Evolutionary conservation across 2,113 vertebrate species (phyloP), one percentile per base, ranked within the genome.

Genomic region (Anolis carolinensis): DNA sequence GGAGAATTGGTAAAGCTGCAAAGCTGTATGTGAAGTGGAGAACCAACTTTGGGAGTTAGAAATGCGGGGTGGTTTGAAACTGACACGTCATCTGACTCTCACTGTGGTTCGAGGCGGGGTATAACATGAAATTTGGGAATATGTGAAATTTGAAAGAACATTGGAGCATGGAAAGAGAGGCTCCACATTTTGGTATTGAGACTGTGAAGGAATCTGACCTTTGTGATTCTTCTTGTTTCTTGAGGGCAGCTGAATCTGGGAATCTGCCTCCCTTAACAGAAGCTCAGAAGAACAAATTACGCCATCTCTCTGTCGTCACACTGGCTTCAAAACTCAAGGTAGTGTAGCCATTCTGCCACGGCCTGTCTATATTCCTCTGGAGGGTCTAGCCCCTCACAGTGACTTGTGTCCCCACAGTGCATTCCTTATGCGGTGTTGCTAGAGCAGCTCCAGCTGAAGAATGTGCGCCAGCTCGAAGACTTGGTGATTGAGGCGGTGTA

Each of bases 241-340:
- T 82, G 77, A n/a, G 0, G 21, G 89, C 3, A 97, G 96, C 96
- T 39, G 96, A 97, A 95, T 95, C 95, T 59, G 94, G 97, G 91
- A 97, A 96, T 94, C 91, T 98, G 95, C 98, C 97, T 67, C 97
- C 98, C 72, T 93, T 99, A 90, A 98, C 98, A 71, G 97, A 98
- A 4, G 97, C 98, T 73, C 98, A 99, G 95, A 99, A 97, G 96
- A 99, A 99, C 94, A 99, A 99, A 89, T 96, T 99, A 44, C 97
- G 98, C 79, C 98, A 99, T 92, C 95, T 99, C 81, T 99, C 98
- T 16, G 98, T 99, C 0, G 98, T 99, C 94, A 99, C 97, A 34
- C 95, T 99, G 94, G 98, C 98, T 73, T 98, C 98, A 93, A 99
- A 98, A 94, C 97, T 99, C 89, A 99, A 99, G 98, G 98, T 99